Evolutionary conservation across 2,888 invertebrate genomes (phyloP), one percentile per base, ranked within the genome.

Genomic region (Mythimna ferrago): DNA sequence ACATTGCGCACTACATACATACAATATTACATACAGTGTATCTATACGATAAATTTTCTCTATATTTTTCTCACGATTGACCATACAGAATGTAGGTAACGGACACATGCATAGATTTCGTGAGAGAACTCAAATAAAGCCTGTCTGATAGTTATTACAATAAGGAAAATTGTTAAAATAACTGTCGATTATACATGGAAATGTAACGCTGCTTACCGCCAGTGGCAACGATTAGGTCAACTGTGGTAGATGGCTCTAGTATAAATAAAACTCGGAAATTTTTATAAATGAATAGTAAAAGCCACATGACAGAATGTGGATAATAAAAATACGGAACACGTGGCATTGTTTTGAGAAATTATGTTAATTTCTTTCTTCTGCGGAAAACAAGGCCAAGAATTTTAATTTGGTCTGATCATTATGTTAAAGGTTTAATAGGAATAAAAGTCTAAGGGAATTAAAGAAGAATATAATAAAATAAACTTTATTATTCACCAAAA

Each of bases 21-120:
- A 80, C 71, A 72, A 78, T 68, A 72, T 69, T 54, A 63, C 66
- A 73, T 72, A 73, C 62, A 72, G 51, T 81, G 66, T 78, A 86
- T 66, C 69, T 78, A 73, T 76, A 80, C 66, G 71, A 71, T 67
- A 77, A 67, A 72, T 82, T 86, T 86, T 84, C 84, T 82, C 83
- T 79, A 86, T 81, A 85, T 78, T 81, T 83, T 86, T 87, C 86
- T 83, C 87, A 87, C 86, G 86, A 85, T 85, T 75, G 87, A 83
- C 86, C 78, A 86, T 58, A 64, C 77, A 61, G 68, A 75, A 86
- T 86, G 83, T 87, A 85, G 87, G 79, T 83, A 85, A 86, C 57
- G 77, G 83, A 86, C 58, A 86, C 87, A 85, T 75, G 68, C 73
- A 73, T 76, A 80, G 73, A 84, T 86, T 84, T 84, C 73, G 74